Evolutionary conservation across 2,113 vertebrate genomes (phyloP), one percentile per base, ranked within the genome.

Genomic region (Campylorhamphus procurvoides): DNA sequence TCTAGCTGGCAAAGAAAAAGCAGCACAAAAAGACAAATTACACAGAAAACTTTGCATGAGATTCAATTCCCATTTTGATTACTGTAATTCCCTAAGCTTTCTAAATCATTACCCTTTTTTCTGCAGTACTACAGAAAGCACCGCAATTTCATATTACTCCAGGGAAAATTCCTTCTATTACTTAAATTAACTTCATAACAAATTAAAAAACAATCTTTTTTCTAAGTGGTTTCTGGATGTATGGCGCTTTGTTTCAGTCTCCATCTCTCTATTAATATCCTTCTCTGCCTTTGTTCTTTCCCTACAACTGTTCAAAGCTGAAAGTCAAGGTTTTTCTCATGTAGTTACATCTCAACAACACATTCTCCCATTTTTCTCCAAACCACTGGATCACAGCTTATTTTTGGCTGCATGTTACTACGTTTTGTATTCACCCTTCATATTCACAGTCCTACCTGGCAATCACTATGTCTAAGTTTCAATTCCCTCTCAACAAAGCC

Each of bases 161-260:
- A 83, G 53, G 83, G 44, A 86, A 94, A 90, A 86, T 76, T 68
- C 12, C 19, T 91, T 63, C 8, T 84, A 40, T 44, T 84, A 76
- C 19, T 62, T 88, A 40, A 80, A 87, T 68, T 78, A 85, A 75
- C 75, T 90, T 83, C 13, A 3, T n/a, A 90, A 79, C 53, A 76
- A 83, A 56, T 72, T 58, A 28, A 75, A 12, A 0, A 0, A 3
- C 2, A 1, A 1, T 4, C 14, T 59, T 83, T 81, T 83, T 90
- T 29, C 7, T 18, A 72, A 35, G 10, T 33, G 18, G 10, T 71
- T 91, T 81, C 27, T 79, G 35, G 19, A 56, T 39, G 19, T 33
- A 84, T 14, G 42, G 53, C 14, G 75, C 15, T 37, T 83, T 49
- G 25, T 75, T 78, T 88, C 29, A 84, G 22, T 14, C 5, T 49